Evolutionary conservation across 2,888 invertebrate genomes (phyloP).

Genomic region (Disparrhopalites patrizii): DNA sequence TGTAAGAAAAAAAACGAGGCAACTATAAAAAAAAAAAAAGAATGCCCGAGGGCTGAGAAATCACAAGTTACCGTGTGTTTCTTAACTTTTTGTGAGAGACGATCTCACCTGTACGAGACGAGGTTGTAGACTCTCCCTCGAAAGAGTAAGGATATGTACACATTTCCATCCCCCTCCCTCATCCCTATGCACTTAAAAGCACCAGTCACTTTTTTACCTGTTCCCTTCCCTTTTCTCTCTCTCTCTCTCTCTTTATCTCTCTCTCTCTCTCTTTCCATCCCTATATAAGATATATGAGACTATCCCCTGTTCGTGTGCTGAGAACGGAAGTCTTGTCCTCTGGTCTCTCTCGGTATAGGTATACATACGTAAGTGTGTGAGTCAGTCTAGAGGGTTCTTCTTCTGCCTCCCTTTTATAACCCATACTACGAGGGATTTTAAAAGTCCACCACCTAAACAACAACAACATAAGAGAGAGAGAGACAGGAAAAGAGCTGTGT

Average conservation of each 20-base stretch:
- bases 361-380: neutral
- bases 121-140: constrained; percentile 21
- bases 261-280: too few relatives aligned
- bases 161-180: neutral
- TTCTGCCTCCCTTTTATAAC: neutral
- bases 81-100: constrained; percentile 2
- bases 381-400: neutral
- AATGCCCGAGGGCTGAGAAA: constrained; percentile 15
- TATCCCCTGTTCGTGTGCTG: neutral
- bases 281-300: too few relatives aligned
- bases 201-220: neutral
- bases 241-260: too few relatives aligned
- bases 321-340: constrained; percentile 29
- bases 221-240: neutral
- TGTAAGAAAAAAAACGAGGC: neutral
- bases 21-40: constrained; percentile 1
- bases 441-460: constrained; percentile 8
- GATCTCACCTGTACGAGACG: constrained; percentile 12
- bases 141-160: too few relatives aligned
- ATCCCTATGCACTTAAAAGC: neutral
- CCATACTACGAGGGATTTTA: constrained; percentile 13
- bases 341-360: neutral
- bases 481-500: constrained; percentile 8
- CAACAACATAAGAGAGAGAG: constrained; percentile 7
- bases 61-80: constrained; percentile 14